A percentile compares a stretch with the other conserved stretches of the same genome.
Evolutionary conservation across 2,888 invertebrate genomes (phyloP).

Genomic region (Cephus runcator): DNA sequence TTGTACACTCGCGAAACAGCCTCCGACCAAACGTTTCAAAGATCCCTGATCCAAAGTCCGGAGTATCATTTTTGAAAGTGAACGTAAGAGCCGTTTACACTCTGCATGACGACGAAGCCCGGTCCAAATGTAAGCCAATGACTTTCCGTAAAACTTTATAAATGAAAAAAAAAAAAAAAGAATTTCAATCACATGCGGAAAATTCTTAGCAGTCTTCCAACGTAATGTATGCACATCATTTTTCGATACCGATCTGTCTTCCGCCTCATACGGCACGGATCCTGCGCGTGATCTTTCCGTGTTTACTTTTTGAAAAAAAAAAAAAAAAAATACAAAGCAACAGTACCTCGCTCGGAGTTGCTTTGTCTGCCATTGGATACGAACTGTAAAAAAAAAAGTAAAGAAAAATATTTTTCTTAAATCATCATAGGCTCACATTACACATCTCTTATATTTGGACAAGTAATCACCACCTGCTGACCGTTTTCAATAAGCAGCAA

Average conservation of each 20-base stretch:
- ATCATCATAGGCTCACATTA: no score
- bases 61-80: no score
- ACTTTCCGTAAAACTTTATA: background rate
- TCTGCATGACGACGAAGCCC: background rate
- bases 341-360: background rate
- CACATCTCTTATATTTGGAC: slow-evolving; percentile 12
- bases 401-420: background rate
- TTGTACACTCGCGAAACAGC: no score
- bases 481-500: background rate
- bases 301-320: no score
- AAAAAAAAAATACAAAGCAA: no score
- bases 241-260: no score
- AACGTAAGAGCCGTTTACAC: no score
- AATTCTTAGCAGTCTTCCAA: background rate
- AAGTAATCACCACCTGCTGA: slow-evolving; percentile 18
- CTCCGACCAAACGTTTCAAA: no score
- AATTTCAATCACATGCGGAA: background rate
- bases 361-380: background rate
- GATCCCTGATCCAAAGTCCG: no score
- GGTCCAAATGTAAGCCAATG: slow-evolving; percentile 1
- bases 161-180: background rate
- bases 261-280: no score
- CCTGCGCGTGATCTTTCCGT: no score
- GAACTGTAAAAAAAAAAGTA: background rate
- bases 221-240: no score